phyloP scores from a whole-genome alignment of 1,140 invertebrate species.

The Scaptomyza hsui region DNA sequence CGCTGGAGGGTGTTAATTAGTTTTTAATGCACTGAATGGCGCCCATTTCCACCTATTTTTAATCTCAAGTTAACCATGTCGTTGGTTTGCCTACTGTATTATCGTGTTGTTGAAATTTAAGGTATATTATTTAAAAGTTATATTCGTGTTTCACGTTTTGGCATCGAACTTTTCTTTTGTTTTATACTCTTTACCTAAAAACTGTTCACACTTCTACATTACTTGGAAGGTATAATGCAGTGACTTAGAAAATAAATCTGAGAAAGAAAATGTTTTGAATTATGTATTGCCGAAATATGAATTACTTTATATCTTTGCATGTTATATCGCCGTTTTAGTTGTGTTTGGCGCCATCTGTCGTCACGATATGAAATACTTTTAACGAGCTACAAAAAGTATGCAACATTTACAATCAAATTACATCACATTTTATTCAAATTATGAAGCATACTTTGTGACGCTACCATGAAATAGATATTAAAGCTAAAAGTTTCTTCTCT shows the following conservation, averaged over 20 bases:
- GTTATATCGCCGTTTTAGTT: background rate
- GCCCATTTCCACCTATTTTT: slow-evolving; percentile 47
- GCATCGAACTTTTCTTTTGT: background rate
- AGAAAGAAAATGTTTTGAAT: no score
- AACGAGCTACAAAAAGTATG: background rate
- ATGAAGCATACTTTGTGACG: slow-evolving; percentile 6
- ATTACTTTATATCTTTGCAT: no score
- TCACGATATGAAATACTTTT: background rate
- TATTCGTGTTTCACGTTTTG: background rate
- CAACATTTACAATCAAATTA: background rate
- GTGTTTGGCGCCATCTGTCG: slow-evolving; percentile 2
- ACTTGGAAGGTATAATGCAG: background rate
- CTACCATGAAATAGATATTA: background rate
- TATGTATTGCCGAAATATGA: no score
- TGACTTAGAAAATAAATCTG: no score
- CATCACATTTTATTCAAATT: background rate
- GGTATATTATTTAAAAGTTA: slow-evolving; percentile 29
- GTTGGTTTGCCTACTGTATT: slow-evolving; percentile 46
- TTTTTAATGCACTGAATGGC: slow-evolving; percentile 33
- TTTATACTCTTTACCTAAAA: no score
- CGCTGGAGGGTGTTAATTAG: slow-evolving; percentile 47
- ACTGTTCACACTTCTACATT: no score
- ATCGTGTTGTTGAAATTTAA: slow-evolving; percentile 42
- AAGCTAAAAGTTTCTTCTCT: no score
- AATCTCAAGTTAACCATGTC: slow-evolving; percentile 26